Base-by-base conservation (phyloP, 2,888 invertebrate species). In the Coleophora flavipennella region DNA sequence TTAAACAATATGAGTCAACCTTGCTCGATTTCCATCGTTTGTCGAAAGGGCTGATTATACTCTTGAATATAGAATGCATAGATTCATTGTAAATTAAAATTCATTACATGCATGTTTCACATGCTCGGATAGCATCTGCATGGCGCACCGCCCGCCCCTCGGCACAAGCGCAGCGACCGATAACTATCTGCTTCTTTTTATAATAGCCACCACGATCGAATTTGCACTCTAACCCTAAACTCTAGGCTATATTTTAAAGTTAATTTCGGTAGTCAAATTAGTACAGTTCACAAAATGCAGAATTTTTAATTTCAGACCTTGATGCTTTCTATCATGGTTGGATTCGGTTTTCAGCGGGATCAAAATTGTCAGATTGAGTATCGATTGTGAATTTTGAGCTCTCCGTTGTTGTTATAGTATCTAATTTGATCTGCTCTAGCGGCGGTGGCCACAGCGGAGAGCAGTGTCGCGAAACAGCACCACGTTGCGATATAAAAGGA, bases 401-500 rank as follows among this genome's bases (percentile, higher is more conserved):
- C 50, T 72, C 41, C 37, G 28, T n/a, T n/a, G n/a, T n/a, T n/a
- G n/a, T n/a, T n/a, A n/a, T n/a, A n/a, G n/a, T 25, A 10, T 9
- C 35, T 28, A 20, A 4, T 20, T 20, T 4, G 6, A 20, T 20
- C 20, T 3, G 20, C 20, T 3, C 20, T 4, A 6, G 20, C 20
- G 20, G 20, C 20, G 20, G 20, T 6, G 20, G 20, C 6, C 20
- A 6, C 20, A 20, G 20, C 20, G 43, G 58, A 71, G 76, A 74
- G 73, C 77, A 72, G 68, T 75, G 76, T 83, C 83, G 81, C 81
- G 80, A 81, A 83, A 79, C 78, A 67, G 71, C 56, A 78, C 65
- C 79, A 81, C 80, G 83, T 83, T 79, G 81, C 66, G 62, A 77
- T 83, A 83, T 83, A 83, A 81, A 83, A 83, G 81, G 78, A 76